Percentiles rank a stretch among this genome's conserved stretches.
These are phyloP conservation scores for Orientallactaga sibirica DNA, from an alignment of 2,797 vertebrate species.

Conservation along the genomic window DNA sequence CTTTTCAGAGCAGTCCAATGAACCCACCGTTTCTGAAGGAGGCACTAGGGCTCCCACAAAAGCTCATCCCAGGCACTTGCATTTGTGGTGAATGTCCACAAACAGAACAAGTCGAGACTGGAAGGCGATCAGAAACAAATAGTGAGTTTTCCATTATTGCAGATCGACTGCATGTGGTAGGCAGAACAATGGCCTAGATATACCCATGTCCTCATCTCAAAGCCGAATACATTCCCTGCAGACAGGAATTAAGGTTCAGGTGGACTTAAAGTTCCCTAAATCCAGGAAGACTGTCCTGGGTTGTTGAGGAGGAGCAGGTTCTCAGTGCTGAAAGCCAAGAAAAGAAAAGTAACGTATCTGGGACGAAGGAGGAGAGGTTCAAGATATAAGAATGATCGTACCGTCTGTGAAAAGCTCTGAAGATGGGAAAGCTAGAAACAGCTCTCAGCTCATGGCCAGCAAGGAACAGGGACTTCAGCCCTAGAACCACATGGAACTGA, in stretches of 20 bases:
- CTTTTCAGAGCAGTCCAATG: neutral
- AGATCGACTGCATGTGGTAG: neutral
- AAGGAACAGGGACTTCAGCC: neutral
- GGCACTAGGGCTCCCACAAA: neutral
- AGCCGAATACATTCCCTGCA: neutral
- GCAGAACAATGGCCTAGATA: neutral
- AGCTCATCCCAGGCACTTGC: neutral
- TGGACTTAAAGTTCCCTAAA: neutral
- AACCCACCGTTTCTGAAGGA: neutral
- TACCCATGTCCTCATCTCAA: neutral
- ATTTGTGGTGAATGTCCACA: neutral
- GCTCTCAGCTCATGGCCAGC: neutral
- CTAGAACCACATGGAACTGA: neutral
- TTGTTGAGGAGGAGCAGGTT: neutral
- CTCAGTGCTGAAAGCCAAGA: neutral
- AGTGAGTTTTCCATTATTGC: neutral
- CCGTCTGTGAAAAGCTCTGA: neutral
- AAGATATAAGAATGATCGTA: neutral
- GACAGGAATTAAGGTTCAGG: neutral
- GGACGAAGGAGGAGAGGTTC: neutral
- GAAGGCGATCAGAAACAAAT: neutral
- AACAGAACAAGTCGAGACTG: neutral
- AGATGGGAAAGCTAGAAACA: neutral
- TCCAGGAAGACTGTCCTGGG: neutral
- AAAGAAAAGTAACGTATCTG: neutral